These are phyloP conservation scores for Bryconaethiops microstoma DNA, from an alignment of 2,797 vertebrate genomes.

Conservation along the genomic window DNA sequence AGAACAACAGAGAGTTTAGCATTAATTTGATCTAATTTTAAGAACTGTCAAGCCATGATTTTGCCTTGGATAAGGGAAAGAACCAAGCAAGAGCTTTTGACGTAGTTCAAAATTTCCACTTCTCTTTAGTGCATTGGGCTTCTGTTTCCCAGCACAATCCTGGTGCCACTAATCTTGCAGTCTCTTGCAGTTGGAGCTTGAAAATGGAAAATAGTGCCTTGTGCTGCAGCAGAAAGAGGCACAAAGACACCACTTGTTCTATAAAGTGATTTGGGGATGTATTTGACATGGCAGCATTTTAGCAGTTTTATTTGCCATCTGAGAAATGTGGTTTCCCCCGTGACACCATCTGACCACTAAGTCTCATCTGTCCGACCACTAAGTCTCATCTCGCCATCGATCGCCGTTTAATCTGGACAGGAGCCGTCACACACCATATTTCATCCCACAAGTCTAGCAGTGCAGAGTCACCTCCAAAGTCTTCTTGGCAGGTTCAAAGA, in stretches of 20 bases:
- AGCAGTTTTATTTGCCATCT: neutral
- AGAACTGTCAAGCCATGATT: neutral
- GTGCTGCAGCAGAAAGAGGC: neutral
- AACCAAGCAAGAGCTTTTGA: neutral
- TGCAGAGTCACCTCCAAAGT: neutral
- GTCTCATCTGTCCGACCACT: slow-evolving; percentile 15
- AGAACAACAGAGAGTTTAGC: neutral
- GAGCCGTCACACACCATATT: slow-evolving; percentile 23
- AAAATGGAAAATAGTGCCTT: neutral
- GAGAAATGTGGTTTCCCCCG: slow-evolving; percentile 1
- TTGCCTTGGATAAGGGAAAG: slow-evolving; percentile 10
- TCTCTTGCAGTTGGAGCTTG: neutral
- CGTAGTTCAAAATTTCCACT: neutral
- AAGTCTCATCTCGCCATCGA: slow-evolving; percentile 23
- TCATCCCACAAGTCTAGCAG: slow-evolving; percentile 17
- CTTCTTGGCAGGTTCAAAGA: slow-evolving; percentile 10
- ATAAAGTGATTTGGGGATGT: slow-evolving; percentile 12
- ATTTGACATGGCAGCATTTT: neutral
- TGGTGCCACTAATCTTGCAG: neutral
- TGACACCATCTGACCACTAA: slow-evolving; percentile 17
- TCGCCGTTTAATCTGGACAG: slow-evolving; percentile 23
- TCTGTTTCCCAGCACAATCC: neutral
- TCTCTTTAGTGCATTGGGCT: neutral
- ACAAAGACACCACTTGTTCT: slow-evolving; percentile 9
- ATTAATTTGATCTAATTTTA: slow-evolving; percentile 5